Base-by-base conservation (phyloP, 2,888 invertebrate genomes). In the Calameuta idolon region DNA sequence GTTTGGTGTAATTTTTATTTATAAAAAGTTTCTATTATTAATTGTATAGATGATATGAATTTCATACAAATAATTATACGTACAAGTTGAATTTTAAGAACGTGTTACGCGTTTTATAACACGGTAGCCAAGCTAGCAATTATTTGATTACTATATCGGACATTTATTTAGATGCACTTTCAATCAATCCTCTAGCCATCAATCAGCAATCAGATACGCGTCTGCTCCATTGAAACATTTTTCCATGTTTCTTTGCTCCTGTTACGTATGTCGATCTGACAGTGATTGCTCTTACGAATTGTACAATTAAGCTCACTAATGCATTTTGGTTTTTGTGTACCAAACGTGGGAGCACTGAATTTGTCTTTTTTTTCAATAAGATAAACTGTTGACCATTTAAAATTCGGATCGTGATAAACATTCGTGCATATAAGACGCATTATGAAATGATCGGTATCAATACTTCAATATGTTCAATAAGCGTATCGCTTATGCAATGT, bases 221-320 rank as follows among this genome's bases (percentile, higher is more conserved):
- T 55, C 55, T 55, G 23, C 23, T 55, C 2, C 23, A 23, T 23
- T 55, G 55, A 23, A 55, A 55, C 5, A 55, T 55, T 55, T 55
- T 55, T 75, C 76, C 12, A 69, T 73, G 74, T 73, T 55, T 76
- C 74, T 31, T 69, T 55, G 37, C 30, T n/a, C 35, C 4, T 69
- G 30, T 74, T 40, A 33, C 35, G 68, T 84, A 81, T 82, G 79
- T 81, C 77, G 78, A 80, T 80, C 79, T 74, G 84, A 85, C 84
- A 81, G 86, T 87, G 87, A 88, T 89, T 87, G 86, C 87, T 86
- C 87, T 86, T 86, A 85, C 82, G 81, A 83, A 83, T 83, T 83
- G 84, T 84, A 85, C 86, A 86, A 87, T 87, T 81, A 84, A 79
- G 75, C 35, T 82, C 55, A 55, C 55, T 55, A 55, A 55, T 55